Percentiles rank a stretch among this genome's conserved stretches.
phyloP scores from a whole-genome alignment of 2,888 invertebrate genomes.

The Amblyjoppa proteus region DNA sequence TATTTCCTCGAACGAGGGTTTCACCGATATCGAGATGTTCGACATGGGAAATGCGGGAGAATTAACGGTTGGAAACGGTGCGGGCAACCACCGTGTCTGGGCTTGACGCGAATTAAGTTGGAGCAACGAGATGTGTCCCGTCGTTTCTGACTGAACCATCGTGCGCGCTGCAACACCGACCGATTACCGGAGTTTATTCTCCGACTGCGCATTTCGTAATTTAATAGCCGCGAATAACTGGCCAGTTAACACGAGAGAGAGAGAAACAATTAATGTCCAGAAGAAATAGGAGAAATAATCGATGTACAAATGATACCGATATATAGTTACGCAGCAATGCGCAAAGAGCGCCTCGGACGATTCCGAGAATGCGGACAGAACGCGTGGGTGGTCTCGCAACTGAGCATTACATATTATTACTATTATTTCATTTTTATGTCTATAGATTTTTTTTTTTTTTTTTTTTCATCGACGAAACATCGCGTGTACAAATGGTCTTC shows the following conservation, averaged over 20 bases:
- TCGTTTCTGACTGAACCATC: conserved; percentile 22
- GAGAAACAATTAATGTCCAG: conserved; percentile 8
- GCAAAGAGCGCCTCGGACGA: background rate
- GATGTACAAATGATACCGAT: background rate
- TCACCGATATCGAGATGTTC: conserved; percentile 25
- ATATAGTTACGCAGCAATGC: background rate
- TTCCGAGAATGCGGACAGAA: conserved; percentile 19
- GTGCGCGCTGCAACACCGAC: background rate
- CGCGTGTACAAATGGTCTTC: background rate
- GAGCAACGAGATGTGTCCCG: conserved; percentile 54
- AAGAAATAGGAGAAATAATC: background rate
- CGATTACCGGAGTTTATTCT: conserved; percentile 35
- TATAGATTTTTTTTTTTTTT: background rate
- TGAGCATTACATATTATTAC: background rate
- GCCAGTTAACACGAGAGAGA: conserved; percentile 16
- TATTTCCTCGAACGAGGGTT: conserved; percentile 52
- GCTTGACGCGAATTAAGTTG: conserved; percentile 51
- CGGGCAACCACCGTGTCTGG: conserved; percentile 16
- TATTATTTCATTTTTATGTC: background rate
- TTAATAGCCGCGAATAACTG: conserved; percentile 37
- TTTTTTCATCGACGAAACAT: background rate
- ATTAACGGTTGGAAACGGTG: background rate
- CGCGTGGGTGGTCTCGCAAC: conserved; percentile 27
- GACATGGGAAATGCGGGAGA: conserved; percentile 3
- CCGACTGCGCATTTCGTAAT: conserved; percentile 25